Evolutionary conservation across 2,797 vertebrate species (phyloP), one percentile per base, ranked within the genome.

Genomic region (Rhyacichthys aspro): DNA sequence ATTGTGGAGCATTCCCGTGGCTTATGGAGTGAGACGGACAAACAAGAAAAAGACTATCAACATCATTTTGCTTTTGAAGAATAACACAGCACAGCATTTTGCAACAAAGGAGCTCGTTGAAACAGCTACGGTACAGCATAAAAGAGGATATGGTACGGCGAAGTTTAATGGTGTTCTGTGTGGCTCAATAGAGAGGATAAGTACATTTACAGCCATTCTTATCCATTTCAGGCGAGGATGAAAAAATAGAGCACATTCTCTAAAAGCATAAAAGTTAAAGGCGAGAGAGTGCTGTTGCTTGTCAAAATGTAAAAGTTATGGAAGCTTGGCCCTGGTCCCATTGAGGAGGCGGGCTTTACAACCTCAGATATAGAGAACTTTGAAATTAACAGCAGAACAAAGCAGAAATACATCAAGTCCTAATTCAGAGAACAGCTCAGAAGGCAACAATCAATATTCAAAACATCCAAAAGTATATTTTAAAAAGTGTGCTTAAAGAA

Each of bases 1-100:
- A 53, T 23, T 43, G 32, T 23, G 33, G 39, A 52, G 49, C n/a
- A 12, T 11, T 16, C 28, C 39, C 39, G 32, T 42, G 19, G 49
- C 59, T 45, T 53, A 37, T 45, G 34, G 59, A 63, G 19, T 63
- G 28, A 44, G n/a, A 45, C 59, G 23, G 14, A 7, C 19, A 45
- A 45, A 32, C 43, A 45, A 23, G 11, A 37, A 12, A 9, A 16
- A 23, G 32, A 28, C 42, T 16, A 62, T 38, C 49, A 28, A 37
- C 42, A 50, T 50, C 10, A 38, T 45, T 58, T 39, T 45, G n/a
- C 34, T 28, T 36, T 43, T 45, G 33, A 19, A 14, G 34, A 46
- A 46, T 9, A 57, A 23, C 14, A 46, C 14, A 10, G 5, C 5
- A 23, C 23, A 28, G 23, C 23, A 28, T 28, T 6, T 28, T 28